Percentiles rank a stretch among this genome's conserved stretches.
phyloP scores from a whole-genome alignment of 37 sponge, comb jelly and placozoan genomes.

The Agelas oroides region DNA sequence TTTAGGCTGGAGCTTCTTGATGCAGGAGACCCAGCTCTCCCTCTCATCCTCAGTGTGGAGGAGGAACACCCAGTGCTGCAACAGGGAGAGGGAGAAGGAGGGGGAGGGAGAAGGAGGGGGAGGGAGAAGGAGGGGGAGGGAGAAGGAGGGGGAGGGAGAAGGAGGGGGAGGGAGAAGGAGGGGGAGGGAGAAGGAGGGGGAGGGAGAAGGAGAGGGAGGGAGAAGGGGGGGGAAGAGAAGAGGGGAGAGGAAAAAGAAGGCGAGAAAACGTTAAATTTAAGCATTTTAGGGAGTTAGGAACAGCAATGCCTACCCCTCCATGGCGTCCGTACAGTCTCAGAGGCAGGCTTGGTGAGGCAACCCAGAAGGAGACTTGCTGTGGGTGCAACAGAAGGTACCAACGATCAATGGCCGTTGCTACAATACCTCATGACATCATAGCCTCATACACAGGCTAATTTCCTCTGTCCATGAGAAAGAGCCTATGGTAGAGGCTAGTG shows the following conservation, averaged over 20 bases:
- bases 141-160: too few relatives aligned
- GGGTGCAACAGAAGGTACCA: background rate
- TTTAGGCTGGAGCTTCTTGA: conserved; percentile 84
- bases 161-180: background rate
- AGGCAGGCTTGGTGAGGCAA: conserved; percentile 80
- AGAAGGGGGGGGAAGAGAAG: too few relatives aligned
- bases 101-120: background rate
- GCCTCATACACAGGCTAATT: background rate
- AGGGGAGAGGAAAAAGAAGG: too few relatives aligned
- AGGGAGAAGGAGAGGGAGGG: background rate
- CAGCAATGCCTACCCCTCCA: conserved; percentile 62
- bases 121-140: background rate
- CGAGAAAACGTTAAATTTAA: too few relatives aligned
- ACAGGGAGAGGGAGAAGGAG: background rate
- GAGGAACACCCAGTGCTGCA: conserved; percentile 72
- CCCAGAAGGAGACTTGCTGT: conserved; percentile 76
- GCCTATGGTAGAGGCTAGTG: too few relatives aligned
- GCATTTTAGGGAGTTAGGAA: too few relatives aligned
- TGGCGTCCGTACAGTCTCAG: conserved; percentile 64
- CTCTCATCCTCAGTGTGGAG: conserved; percentile 82
- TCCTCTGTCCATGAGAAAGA: background rate
- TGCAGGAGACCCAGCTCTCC: conserved; percentile 73
- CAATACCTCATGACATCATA: background rate
- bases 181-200: background rate
- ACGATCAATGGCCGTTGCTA: background rate